Evolutionary conservation across 1,140 invertebrate genomes (phyloP).

Genomic region (Samia ricini): DNA sequence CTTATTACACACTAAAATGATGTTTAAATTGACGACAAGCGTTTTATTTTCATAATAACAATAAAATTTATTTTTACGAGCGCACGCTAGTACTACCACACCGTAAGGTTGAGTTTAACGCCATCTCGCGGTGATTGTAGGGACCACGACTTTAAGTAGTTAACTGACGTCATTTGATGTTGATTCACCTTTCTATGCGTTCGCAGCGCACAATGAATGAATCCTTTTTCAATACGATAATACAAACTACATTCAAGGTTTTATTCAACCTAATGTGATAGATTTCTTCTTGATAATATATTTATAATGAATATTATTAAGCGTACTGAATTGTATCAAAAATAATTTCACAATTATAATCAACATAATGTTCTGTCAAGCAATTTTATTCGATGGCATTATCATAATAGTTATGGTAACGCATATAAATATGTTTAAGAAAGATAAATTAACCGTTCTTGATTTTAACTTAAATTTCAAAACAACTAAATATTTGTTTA

Average conservation of each 20-base stretch:
- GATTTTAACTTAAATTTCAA: too few species aligned
- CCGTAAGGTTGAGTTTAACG: constrained; percentile 42
- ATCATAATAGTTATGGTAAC: too few species aligned
- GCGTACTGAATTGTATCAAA: too few species aligned
- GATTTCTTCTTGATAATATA: too few species aligned
- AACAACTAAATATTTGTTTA: too few species aligned
- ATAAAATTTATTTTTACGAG: constrained; percentile 78
- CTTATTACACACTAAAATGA: constrained; percentile 75
- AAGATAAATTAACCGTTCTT: too few species aligned
- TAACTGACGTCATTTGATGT: constrained; percentile 48
- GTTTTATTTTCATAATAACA: constrained; percentile 78
- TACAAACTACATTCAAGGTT: neutral
- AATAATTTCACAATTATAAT: too few species aligned
- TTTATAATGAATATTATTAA: too few species aligned
- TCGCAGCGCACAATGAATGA: constrained; percentile 52
- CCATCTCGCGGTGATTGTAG: constrained; percentile 45
- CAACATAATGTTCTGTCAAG: too few species aligned
- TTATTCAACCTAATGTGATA: too few species aligned
- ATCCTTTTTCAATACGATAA: constrained; percentile 45
- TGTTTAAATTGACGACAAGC: constrained; percentile 77
- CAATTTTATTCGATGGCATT: too few species aligned
- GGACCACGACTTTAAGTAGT: constrained; percentile 37
- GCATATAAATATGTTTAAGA: too few species aligned
- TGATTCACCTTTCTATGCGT: constrained; percentile 42
- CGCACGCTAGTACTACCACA: constrained; percentile 31